These are phyloP conservation scores for Phallusia fumigata DNA, from an alignment of 23 tunicate genomes.

Conservation along the genomic window DNA sequence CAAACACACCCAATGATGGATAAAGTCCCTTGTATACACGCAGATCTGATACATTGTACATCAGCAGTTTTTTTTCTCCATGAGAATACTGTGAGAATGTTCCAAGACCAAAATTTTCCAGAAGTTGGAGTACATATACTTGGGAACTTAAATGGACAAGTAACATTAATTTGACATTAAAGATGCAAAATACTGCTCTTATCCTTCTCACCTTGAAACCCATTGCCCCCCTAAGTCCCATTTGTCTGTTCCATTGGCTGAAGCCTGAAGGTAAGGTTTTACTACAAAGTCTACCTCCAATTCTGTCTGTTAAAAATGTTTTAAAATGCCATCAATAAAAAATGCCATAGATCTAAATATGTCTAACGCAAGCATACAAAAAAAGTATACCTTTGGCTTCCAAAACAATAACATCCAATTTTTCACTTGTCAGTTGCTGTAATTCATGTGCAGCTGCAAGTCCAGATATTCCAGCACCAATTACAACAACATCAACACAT, in stretches of 20 bases:
- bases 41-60: constrained; percentile 26
- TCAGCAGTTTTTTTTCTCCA: constrained; percentile 43
- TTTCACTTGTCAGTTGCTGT: not conserved
- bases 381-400: constrained; percentile 37
- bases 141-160: constrained; percentile 34
- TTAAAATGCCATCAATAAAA: too few species aligned
- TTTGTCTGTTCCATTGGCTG: constrained; percentile 52
- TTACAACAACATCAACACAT: constrained; percentile 22
- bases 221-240: constrained; percentile 97
- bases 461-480: constrained; percentile 33
- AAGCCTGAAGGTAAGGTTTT: constrained; percentile 26
- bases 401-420: not conserved
- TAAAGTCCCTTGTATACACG: constrained; percentile 48
- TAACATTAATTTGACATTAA: too few species aligned
- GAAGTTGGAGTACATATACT: constrained; percentile 35
- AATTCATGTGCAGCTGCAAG: constrained; percentile 10
- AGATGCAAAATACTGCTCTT: not conserved
- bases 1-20: constrained; percentile 48
- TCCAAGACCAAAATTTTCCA: constrained; percentile 56
- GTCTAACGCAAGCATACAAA: too few species aligned
- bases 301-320: constrained; percentile 43
- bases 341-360: too few species aligned
- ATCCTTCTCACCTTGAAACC: constrained; percentile 82
- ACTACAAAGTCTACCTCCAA: constrained; percentile 62
- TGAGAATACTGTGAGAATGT: constrained; percentile 46